Conservation (phyloP, 2,888 invertebrate genomes). For the Hyles lineata region DNA sequence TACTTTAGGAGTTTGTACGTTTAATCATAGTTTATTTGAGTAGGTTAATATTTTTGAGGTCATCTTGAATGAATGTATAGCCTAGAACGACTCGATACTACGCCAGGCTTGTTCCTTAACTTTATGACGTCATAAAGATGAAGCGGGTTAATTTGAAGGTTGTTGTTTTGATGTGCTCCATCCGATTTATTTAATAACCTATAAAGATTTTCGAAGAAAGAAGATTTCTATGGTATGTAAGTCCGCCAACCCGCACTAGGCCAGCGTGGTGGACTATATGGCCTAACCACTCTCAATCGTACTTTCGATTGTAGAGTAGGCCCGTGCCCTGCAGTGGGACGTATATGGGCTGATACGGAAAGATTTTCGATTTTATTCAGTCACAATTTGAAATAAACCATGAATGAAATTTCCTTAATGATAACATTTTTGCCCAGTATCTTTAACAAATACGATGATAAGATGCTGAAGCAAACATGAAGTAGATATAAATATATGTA, state of each 20-base stretch:
- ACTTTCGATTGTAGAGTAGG: too few species aligned
- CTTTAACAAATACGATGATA: not conserved
- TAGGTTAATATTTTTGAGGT: not conserved
- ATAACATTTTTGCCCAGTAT: not conserved
- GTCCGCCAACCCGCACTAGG: too few species aligned
- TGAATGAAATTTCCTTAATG: not conserved
- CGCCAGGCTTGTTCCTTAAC: slow-evolving; percentile 42
- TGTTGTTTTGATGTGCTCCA: slow-evolving; percentile 44
- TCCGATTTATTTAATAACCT: slow-evolving; percentile 42
- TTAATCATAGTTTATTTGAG: not conserved
- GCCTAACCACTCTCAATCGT: too few species aligned
- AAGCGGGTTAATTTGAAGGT: slow-evolving; percentile 53
- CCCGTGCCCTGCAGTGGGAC: too few species aligned
- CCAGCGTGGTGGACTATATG: too few species aligned
- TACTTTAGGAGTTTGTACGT: not conserved
- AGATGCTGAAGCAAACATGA: too few species aligned
- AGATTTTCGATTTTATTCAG: slow-evolving; percentile 31
- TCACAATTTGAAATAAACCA: slow-evolving; percentile 18
- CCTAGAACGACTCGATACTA: slow-evolving; percentile 21
- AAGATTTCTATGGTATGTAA: too few species aligned
- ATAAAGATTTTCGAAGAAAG: slow-evolving; percentile 37
- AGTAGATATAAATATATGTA: not conserved
- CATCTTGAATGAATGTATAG: not conserved
- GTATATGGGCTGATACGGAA: too few species aligned
- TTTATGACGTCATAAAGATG: slow-evolving; percentile 55